Conservation (phyloP, 1,140 invertebrate species). For the Heterodera schachtii region DNA sequence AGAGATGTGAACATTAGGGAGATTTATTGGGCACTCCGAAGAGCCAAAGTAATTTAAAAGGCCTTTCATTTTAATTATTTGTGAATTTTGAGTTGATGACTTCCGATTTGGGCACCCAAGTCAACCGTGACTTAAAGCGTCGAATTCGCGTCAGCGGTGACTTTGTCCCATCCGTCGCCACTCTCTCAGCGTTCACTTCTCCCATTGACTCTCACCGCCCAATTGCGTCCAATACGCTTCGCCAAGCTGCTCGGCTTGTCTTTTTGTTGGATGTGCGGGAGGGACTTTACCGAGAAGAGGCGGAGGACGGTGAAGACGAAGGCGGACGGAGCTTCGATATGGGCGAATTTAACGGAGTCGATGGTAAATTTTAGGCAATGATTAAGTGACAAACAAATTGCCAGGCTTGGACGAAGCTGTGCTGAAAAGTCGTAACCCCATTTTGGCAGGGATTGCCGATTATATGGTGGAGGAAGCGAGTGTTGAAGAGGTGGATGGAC, state of each 20-base stretch:
- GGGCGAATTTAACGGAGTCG: not conserved
- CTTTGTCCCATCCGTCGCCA: conserved; percentile 75
- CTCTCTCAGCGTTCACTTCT: conserved; percentile 30
- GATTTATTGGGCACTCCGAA: conserved; percentile 98
- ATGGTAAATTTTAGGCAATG: not conserved
- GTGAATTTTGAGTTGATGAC: conserved; percentile 75
- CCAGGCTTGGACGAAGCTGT: conserved; percentile 70
- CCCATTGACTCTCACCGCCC: conserved; percentile 42
- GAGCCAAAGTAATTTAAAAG: conserved; percentile 76
- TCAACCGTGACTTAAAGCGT: conserved; percentile 88
- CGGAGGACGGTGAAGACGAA: conserved; percentile 60
- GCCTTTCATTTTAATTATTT: not conserved
- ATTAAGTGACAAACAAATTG: conserved; percentile 14
- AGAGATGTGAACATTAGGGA: conserved; percentile 96
- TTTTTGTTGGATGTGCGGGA: conserved; percentile 85
- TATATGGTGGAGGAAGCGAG: conserved; percentile 97
- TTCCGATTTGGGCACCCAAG: conserved; percentile 87
- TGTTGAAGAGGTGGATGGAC: conserved; percentile 95
- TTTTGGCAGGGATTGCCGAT: conserved; percentile 94
- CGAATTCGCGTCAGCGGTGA: conserved; percentile 87
- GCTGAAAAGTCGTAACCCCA: conserved; percentile 83
- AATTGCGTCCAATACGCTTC: conserved; percentile 87
- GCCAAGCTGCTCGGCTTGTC: conserved; percentile 86
- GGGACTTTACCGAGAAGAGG: conserved; percentile 75
- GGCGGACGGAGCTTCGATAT: not conserved